Conservation (phyloP, 2,888 invertebrate genomes). For the Drosophila flavopinicola region DNA sequence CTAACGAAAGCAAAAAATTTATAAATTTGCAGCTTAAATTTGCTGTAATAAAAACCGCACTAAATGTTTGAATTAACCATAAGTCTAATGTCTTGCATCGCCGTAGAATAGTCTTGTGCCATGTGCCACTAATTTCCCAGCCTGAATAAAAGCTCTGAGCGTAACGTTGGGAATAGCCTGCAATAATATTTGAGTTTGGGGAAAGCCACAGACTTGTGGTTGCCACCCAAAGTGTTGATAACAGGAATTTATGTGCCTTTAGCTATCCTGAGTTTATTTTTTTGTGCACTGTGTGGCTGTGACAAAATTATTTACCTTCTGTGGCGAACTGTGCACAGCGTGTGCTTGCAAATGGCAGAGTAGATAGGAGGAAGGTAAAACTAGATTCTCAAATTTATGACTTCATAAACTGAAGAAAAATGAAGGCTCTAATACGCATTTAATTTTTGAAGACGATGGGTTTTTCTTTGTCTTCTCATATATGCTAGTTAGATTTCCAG, state of each 20-base stretch:
- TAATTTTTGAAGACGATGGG: background rate
- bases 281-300: background rate
- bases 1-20: no score
- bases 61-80: no score
- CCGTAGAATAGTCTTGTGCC: background rate
- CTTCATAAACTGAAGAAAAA: background rate
- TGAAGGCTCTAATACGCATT: background rate
- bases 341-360: background rate
- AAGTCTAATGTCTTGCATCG: background rate
- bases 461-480: no score
- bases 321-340: background rate
- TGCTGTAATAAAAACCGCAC: no score
- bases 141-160: background rate
- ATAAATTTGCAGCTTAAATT: no score
- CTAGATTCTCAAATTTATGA: background rate
- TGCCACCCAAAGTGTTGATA: constrained; percentile 4
- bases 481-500: no score
- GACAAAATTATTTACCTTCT: background rate
- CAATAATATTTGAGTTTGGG: background rate
- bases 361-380: background rate
- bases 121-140: background rate
- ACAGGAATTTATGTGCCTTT: constrained; percentile 4
- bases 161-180: background rate
- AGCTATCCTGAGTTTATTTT: background rate
- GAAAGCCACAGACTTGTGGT: background rate